These are phyloP conservation scores for Muscina levida DNA, from an alignment of 2,888 invertebrate genomes.

Conservation along the genomic window DNA sequence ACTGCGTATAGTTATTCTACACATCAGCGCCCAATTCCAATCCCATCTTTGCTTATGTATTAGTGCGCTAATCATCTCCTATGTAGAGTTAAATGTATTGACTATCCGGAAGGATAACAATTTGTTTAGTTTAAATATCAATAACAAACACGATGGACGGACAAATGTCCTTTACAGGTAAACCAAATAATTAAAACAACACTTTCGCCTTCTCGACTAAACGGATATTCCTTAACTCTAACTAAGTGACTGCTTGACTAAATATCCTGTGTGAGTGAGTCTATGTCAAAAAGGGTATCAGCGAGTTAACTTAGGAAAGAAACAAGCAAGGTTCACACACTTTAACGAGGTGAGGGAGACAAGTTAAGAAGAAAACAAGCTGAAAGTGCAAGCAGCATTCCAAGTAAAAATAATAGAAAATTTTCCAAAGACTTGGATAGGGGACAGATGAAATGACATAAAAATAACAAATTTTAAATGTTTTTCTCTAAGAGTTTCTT, in stretches of 20 bases:
- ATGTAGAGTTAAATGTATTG: conserved; percentile 12
- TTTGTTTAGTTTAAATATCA: background rate
- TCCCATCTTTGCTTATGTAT: background rate
- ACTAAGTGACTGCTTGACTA: conserved; percentile 20
- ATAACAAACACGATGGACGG: background rate
- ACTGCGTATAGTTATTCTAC: conserved; percentile 11
- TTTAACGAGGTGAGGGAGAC: background rate
- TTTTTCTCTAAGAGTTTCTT: too few species aligned
- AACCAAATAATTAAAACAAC: conserved; percentile 15
- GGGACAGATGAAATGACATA: too few species aligned
- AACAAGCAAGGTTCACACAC: background rate
- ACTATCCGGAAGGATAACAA: conserved; percentile 29
- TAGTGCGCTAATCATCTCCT: conserved; percentile 18
- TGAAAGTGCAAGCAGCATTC: background rate
- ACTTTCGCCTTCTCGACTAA: conserved; percentile 36
- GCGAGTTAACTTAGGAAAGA: conserved; percentile 40
- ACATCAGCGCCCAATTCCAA: conserved; percentile 11
- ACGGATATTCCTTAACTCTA: conserved; percentile 15
- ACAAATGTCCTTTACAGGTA: conserved; percentile 12
- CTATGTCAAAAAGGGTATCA: conserved; percentile 31
- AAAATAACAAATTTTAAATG: too few species aligned
- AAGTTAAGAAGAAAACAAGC: background rate
- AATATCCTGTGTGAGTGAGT: conserved; percentile 50
- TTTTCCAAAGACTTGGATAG: too few species aligned
- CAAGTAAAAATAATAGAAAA: too few species aligned